Conservation (phyloP, 2,888 invertebrate species). For the Girardia tigrina region DNA sequence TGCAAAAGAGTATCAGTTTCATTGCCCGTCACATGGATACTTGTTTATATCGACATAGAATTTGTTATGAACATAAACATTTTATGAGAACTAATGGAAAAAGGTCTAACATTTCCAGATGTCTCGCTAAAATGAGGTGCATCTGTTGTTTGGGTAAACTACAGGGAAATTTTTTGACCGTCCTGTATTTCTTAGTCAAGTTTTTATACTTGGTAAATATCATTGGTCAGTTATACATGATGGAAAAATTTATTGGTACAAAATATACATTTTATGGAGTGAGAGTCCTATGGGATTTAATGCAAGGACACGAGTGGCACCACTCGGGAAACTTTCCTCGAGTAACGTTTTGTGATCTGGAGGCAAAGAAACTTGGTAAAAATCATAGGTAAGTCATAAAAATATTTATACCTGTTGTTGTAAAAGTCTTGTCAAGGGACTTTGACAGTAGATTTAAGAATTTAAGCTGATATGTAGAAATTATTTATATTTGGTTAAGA, state of each 20-base stretch:
- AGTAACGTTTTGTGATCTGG: constrained; percentile 49
- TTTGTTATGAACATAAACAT: constrained; percentile 14
- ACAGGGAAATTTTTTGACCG: constrained; percentile 50
- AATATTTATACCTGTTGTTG: no score
- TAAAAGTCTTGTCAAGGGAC: no score
- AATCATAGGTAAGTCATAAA: constrained; percentile 36
- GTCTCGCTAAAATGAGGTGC: constrained; percentile 31
- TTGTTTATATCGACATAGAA: constrained; percentile 36
- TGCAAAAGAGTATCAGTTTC: constrained; percentile 33
- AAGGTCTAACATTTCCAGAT: constrained; percentile 29
- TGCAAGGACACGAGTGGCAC: constrained; percentile 46
- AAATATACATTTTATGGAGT: constrained; percentile 50
- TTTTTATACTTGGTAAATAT: constrained; percentile 49
- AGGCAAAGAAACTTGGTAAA: constrained; percentile 37
- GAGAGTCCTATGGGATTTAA: constrained; percentile 51
- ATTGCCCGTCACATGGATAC: constrained; percentile 37
- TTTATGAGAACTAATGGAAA: constrained; percentile 6
- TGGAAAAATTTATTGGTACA: constrained; percentile 51
- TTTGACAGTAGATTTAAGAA: no score
- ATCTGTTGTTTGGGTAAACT: constrained; percentile 26
- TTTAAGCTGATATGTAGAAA: no score
- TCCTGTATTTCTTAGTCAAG: constrained; percentile 50
- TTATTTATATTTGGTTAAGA: no score
- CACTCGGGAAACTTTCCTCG: constrained; percentile 46
- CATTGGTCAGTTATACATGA: constrained; percentile 51